Conservation (phyloP, 1,140 invertebrate genomes). For the Temnothorax longispinosus region DNA sequence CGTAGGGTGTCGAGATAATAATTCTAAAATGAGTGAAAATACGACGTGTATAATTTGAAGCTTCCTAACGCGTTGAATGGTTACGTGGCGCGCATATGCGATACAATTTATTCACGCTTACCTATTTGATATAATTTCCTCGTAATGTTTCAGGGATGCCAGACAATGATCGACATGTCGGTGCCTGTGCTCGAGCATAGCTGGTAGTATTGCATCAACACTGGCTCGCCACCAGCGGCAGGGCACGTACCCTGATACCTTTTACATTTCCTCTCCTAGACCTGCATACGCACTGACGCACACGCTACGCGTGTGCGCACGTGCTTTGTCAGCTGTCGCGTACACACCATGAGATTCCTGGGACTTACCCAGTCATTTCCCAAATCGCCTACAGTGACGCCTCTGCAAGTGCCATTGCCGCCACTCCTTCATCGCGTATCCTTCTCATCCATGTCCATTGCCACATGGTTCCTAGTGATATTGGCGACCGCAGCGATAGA, state of each 20-base stretch:
- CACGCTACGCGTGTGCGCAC: slow-evolving; percentile 72
- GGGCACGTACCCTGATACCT: slow-evolving; percentile 66
- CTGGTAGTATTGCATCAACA: slow-evolving; percentile 78
- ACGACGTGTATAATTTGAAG: neutral
- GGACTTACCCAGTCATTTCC: slow-evolving; percentile 76
- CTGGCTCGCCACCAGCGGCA: slow-evolving; percentile 76
- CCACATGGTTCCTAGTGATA: slow-evolving; percentile 74
- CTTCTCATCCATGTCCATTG: slow-evolving; percentile 70
- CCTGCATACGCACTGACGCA: slow-evolving; percentile 71
- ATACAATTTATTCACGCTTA: neutral
- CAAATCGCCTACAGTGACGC: slow-evolving; percentile 61
- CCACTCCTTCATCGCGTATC: slow-evolving; percentile 45
- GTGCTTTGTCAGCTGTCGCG: slow-evolving; percentile 71
- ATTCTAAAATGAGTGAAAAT: neutral
- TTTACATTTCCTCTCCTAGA: slow-evolving; percentile 73
- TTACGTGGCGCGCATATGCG: neutral
- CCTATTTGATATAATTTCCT: neutral
- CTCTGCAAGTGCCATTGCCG: slow-evolving; percentile 37
- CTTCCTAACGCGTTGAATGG: neutral
- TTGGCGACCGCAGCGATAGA: slow-evolving; percentile 75
- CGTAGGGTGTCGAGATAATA: neutral
- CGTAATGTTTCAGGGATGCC: slow-evolving; percentile 75
- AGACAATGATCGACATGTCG: slow-evolving; percentile 77
- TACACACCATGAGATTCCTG: slow-evolving; percentile 80
- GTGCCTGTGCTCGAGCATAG: slow-evolving; percentile 70